Percentiles rank a stretch among this genome's conserved stretches.
Evolutionary conservation across 2,113 vertebrate genomes (phyloP).

Genomic region (Phasianus colchicus): DNA sequence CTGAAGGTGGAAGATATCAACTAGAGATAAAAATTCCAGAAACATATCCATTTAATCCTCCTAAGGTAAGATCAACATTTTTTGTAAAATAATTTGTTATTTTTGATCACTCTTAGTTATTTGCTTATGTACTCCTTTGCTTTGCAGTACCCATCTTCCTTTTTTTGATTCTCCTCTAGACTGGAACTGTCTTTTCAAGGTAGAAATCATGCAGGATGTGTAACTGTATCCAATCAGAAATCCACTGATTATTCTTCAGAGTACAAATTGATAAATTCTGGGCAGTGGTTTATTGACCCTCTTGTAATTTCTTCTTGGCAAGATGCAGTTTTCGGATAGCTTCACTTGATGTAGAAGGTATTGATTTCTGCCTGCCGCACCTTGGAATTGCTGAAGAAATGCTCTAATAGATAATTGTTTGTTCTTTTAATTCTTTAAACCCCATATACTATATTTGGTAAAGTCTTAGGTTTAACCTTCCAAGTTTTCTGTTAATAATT

Average conservation of each 20-base stretch:
- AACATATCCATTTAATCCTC: slow-evolving; percentile 98
- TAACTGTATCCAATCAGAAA: neutral
- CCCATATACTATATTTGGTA: neutral
- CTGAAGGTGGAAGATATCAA: slow-evolving; percentile 93
- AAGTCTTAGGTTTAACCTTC: neutral
- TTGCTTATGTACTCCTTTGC: neutral
- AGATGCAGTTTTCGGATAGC: neutral
- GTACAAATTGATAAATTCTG: neutral
- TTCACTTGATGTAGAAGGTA: neutral
- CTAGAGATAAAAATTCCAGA: slow-evolving; percentile 99
- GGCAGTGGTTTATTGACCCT: neutral
- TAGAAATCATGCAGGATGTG: neutral
- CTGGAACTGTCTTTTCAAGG: neutral
- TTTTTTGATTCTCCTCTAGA: neutral
- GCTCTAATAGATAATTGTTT: neutral
- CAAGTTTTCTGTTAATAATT: neutral
- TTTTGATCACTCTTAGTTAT: neutral
- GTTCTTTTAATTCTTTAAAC: neutral
- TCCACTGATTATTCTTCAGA: neutral
- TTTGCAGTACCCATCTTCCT: neutral
- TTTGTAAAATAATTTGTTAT: neutral
- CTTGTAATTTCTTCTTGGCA: neutral
- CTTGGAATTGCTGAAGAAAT: neutral
- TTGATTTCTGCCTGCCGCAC: neutral
- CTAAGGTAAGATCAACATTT: slow-evolving; percentile 87